Conservation (phyloP, 2,888 invertebrate species). For the Lomographa bimaculata region DNA sequence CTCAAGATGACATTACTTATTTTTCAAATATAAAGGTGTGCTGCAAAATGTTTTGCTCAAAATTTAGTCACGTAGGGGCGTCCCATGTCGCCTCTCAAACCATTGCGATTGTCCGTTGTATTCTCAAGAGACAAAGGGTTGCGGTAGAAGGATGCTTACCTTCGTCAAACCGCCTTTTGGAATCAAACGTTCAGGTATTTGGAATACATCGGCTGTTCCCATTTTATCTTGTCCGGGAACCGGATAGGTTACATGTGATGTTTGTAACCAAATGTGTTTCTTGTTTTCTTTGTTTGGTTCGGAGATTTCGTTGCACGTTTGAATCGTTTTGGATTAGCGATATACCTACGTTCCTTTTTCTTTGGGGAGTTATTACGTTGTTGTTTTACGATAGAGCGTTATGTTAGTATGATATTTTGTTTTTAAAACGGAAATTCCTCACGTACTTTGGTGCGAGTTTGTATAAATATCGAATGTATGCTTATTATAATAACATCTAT, state of each 20-base stretch:
- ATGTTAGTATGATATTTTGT: too few species aligned
- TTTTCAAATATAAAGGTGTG: slow-evolving; percentile 56
- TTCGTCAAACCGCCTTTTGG: slow-evolving; percentile 76
- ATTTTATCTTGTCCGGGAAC: slow-evolving; percentile 33
- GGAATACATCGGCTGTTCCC: slow-evolving; percentile 54
- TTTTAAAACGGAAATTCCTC: too few species aligned
- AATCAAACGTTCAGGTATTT: slow-evolving; percentile 70
- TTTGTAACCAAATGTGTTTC: slow-evolving; percentile 26
- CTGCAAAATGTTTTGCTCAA: slow-evolving; percentile 74
- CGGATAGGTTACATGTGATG: slow-evolving; percentile 34
- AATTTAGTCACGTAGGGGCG: slow-evolving; percentile 81
- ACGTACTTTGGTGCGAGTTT: too few species aligned
- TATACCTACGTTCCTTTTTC: slow-evolving; percentile 6
- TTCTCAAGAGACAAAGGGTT: slow-evolving; percentile 80
- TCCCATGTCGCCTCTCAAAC: slow-evolving; percentile 77
- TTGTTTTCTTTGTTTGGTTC: slow-evolving; percentile 16
- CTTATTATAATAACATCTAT: too few species aligned
- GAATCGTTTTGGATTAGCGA: slow-evolving; percentile 16
- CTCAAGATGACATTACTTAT: slow-evolving; percentile 74
- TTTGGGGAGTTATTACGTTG: too few species aligned
- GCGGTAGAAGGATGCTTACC: slow-evolving; percentile 66
- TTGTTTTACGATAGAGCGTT: too few species aligned
- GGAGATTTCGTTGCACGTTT: slow-evolving; percentile 16
- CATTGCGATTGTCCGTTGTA: slow-evolving; percentile 79
- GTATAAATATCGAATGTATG: too few species aligned